A percentile compares a stretch with the other conserved stretches of the same genome.
Evolutionary conservation across 2,888 invertebrate species (phyloP).

Genomic region (Tinea semifulvella): DNA sequence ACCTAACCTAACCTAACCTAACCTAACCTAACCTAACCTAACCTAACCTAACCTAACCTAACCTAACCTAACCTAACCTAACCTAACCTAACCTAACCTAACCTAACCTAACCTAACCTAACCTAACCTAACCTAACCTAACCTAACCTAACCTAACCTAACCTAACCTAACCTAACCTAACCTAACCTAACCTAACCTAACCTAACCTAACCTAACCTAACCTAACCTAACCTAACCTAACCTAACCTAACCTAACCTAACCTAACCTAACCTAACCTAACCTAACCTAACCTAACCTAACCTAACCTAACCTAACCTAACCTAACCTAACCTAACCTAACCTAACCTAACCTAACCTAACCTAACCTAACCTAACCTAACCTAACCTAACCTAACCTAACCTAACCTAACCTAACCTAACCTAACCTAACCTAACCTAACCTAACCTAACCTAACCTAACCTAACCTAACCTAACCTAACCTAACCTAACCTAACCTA

Average conservation of each 20-base stretch:
- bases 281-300: conserved; percentile 22
- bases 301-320: conserved; percentile 21
- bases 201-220: conserved; percentile 23
- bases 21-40: conserved; percentile 24
- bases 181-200: conserved; percentile 24
- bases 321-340: conserved; percentile 25
- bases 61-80: conserved; percentile 23
- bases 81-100: conserved; percentile 20
- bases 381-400: conserved; percentile 23
- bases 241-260: conserved; percentile 20
- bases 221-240: conserved; percentile 23
- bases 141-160: conserved; percentile 21
- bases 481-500: conserved; percentile 25
- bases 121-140: conserved; percentile 22
- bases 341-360: conserved; percentile 24
- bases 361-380: conserved; percentile 23
- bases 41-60: conserved; percentile 23
- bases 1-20: conserved; percentile 25
- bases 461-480: conserved; percentile 21
- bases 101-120: conserved; percentile 20
- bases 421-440: conserved; percentile 20
- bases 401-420: conserved; percentile 20
- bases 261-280: conserved; percentile 20
- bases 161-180: conserved; percentile 25
- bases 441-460: conserved; percentile 22